phyloP scores from a whole-genome alignment of 1,140 invertebrate species.

The Meloidogyne exigua region DNA sequence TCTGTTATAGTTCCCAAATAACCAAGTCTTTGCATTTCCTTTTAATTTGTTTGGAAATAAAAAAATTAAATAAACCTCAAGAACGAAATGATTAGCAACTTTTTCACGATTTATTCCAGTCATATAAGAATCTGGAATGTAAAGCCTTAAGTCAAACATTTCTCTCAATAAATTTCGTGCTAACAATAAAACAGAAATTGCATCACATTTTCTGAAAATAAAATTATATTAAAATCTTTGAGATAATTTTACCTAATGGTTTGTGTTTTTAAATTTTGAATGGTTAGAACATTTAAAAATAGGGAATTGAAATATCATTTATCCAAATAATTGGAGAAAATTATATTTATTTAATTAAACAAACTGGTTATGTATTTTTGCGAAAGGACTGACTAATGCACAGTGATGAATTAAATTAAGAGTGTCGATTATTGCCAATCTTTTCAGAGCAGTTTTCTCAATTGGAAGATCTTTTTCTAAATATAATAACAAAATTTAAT shows the following conservation, averaged over 20 bases:
- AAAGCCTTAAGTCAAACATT: constrained; percentile 19
- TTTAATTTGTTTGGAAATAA: background rate
- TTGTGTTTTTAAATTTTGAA: no score
- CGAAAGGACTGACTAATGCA: background rate
- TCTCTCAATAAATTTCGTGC: constrained; percentile 11
- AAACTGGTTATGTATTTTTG: constrained; percentile 18
- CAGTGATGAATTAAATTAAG: constrained; percentile 18
- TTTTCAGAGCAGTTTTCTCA: constrained; percentile 12
- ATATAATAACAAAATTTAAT: background rate
- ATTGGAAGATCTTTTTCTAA: background rate
- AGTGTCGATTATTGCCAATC: constrained; percentile 25
- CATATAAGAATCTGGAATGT: constrained; percentile 27
- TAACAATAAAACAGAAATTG: constrained; percentile 20
- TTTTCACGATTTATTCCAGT: constrained; percentile 7
- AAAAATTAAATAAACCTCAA: constrained; percentile 11
- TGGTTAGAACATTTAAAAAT: no score
- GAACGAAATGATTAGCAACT: constrained; percentile 23
- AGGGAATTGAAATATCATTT: no score
- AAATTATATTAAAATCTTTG: background rate
- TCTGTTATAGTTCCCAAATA: constrained; percentile 23
- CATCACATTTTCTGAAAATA: constrained; percentile 14
- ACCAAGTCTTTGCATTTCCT: constrained; percentile 24
- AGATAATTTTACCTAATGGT: no score
- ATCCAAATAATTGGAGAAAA: no score
- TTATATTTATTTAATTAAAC: background rate